phyloP scores from a whole-genome alignment of 2,888 invertebrate species.

The Teleogryllus oceanicus region DNA sequence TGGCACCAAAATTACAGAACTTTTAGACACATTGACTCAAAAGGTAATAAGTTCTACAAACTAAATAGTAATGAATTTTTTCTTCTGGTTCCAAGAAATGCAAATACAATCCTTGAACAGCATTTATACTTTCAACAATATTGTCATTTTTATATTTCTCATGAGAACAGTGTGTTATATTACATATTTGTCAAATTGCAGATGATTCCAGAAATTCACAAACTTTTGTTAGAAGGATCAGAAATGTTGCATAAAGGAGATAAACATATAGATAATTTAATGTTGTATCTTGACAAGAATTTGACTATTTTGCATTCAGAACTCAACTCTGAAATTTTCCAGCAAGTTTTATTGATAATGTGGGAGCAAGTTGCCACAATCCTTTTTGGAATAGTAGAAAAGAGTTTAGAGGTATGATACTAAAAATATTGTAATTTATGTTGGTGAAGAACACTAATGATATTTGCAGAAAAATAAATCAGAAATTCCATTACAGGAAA shows the following conservation, averaged over 20 bases:
- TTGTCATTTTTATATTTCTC: too few species aligned
- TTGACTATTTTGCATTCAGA: conserved; percentile 78
- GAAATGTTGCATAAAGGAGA: conserved; percentile 75
- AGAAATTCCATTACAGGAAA: conserved; percentile 58
- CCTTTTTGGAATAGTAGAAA: conserved; percentile 71
- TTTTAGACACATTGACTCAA: conserved; percentile 76
- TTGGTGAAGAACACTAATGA: too few species aligned
- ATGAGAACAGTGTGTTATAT: too few species aligned
- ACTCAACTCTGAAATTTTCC: conserved; percentile 86
- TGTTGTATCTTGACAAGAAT: conserved; percentile 89
- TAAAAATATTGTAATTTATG: not conserved
- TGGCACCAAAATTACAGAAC: conserved; percentile 79
- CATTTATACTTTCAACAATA: too few species aligned
- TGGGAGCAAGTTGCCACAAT: conserved; percentile 82
- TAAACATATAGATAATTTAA: conserved; percentile 79
- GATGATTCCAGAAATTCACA: conserved; percentile 74
- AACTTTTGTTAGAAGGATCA: conserved; percentile 76
- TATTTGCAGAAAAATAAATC: not conserved
- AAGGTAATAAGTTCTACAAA: conserved; percentile 55
- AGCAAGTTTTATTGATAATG: conserved; percentile 77
- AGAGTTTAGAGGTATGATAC: conserved; percentile 68
- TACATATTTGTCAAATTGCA: conserved; percentile 44
- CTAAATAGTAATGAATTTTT: too few species aligned
- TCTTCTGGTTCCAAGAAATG: too few species aligned
- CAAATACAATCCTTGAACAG: not conserved